Evolutionary conservation across 2,797 vertebrate species (phyloP).

Genomic region (Novumbra hubbsi): DNA sequence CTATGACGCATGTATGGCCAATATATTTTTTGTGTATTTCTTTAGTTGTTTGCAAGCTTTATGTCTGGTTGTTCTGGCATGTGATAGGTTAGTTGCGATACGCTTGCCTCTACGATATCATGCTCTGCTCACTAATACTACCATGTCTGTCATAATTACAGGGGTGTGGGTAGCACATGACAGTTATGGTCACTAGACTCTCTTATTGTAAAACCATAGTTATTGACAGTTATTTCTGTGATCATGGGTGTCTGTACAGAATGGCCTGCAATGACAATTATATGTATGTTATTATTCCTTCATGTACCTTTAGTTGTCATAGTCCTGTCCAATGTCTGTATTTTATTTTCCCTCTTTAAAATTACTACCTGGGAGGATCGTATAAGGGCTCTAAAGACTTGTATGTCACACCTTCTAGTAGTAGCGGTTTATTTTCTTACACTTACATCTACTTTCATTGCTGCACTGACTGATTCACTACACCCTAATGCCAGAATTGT

Average conservation of each 20-base stretch:
- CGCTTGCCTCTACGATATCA: slow-evolving; percentile 44
- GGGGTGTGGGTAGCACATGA: slow-evolving; percentile 17
- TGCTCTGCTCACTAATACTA: slow-evolving; percentile 28
- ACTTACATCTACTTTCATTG: slow-evolving; percentile 12
- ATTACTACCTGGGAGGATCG: slow-evolving; percentile 41
- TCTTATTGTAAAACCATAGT: slow-evolving; percentile 47
- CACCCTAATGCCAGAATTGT: slow-evolving; percentile 33
- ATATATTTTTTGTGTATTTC: slow-evolving; percentile 44
- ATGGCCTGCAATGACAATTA: slow-evolving; percentile 41
- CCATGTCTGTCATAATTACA: slow-evolving; percentile 28
- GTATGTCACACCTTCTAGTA: slow-evolving; percentile 38
- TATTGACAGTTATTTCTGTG: slow-evolving; percentile 46
- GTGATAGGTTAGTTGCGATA: slow-evolving; percentile 42
- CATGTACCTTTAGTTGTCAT: slow-evolving; percentile 29
- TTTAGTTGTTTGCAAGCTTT: slow-evolving; percentile 27
- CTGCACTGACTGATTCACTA: slow-evolving; percentile 11
- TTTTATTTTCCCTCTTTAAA: slow-evolving; percentile 35
- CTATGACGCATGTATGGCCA: slow-evolving; percentile 32
- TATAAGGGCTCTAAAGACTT: slow-evolving; percentile 47
- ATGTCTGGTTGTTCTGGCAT: slow-evolving; percentile 34
- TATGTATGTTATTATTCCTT: slow-evolving; percentile 15
- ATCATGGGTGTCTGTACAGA: slow-evolving; percentile 34
- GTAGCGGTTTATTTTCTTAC: slow-evolving; percentile 39
- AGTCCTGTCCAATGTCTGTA: slow-evolving; percentile 34
- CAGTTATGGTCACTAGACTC: slow-evolving; percentile 31